Conservation (phyloP, 2,797 vertebrate genomes). For the Hypotaenidia okinawae region DNA sequence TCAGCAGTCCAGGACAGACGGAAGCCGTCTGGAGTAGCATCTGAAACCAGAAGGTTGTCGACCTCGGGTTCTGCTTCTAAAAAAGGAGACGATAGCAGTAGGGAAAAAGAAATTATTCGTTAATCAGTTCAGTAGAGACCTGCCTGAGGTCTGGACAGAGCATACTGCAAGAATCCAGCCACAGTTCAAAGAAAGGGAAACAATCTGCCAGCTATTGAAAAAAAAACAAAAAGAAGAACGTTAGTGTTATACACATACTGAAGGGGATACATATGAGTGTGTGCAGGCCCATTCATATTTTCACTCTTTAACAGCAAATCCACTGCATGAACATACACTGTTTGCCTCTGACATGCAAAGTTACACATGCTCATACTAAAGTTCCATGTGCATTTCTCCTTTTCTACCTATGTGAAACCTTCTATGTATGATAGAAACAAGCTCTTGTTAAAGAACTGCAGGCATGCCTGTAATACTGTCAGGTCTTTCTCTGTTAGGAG, state of each 20-base stretch:
- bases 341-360: conserved; percentile 56
- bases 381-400: conserved; percentile 61
- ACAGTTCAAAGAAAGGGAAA: conserved; percentile 55
- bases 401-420: conserved; percentile 17
- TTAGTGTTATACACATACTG: neutral
- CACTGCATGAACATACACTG: conserved; percentile 41
- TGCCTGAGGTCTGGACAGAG: conserved; percentile 5
- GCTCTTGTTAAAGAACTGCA: conserved; percentile 23
- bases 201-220: conserved; percentile 55
- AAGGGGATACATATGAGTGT: conserved; percentile 10
- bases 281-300: conserved; percentile 50
- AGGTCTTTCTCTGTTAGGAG: conserved; percentile 19
- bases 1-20: conserved; percentile 91
- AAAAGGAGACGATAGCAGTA: conserved; percentile 59
- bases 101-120: conserved; percentile 32
- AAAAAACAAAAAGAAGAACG: neutral
- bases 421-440: conserved; percentile 45
- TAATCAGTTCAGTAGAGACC: neutral
- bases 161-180: conserved; percentile 47
- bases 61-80: conserved; percentile 92
- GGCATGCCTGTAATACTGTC: conserved; percentile 16
- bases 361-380: conserved; percentile 73
- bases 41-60: conserved; percentile 87
- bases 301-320: conserved; percentile 46
- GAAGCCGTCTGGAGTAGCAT: conserved; percentile 86